phyloP scores from a whole-genome alignment of 2,797 vertebrate species.

The Crenuchus spilurus region DNA sequence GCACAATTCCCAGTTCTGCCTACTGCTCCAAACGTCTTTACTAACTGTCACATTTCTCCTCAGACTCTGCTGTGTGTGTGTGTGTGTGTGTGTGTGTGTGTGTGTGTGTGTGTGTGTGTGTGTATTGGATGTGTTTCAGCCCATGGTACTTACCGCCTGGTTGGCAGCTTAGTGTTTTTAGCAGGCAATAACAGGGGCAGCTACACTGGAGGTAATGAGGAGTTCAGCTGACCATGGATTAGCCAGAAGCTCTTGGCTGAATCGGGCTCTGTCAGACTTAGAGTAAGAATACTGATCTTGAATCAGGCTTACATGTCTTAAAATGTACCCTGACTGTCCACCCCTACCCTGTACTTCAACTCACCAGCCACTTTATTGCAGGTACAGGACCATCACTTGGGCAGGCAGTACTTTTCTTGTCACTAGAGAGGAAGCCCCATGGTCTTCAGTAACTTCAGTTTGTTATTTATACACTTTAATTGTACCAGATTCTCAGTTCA shows the following conservation, averaged over 20 bases:
- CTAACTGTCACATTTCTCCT: constrained; percentile 50
- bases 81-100: constrained; percentile 27
- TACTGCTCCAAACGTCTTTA: constrained; percentile 58
- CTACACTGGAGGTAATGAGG: neutral
- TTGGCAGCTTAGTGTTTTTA: neutral
- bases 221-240: neutral
- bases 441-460: no score
- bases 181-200: neutral
- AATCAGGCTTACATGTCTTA: no score
- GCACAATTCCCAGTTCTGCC: constrained; percentile 58
- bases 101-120: constrained; percentile 4
- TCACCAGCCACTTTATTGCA: no score
- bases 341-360: no score
- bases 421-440: no score
- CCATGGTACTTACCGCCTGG: neutral
- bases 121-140: constrained; percentile 11
- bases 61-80: constrained; percentile 64
- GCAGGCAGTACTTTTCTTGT: no score
- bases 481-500: no score
- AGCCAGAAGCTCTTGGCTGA: neutral
- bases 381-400: no score
- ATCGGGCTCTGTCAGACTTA: neutral
- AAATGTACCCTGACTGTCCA: no score
- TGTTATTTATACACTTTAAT: no score
- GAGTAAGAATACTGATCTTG: neutral